A percentile compares a stretch with the other conserved stretches of the same genome.
phyloP scores from a whole-genome alignment of 2,888 invertebrate genomes.

The Mayetiola destructor region DNA sequence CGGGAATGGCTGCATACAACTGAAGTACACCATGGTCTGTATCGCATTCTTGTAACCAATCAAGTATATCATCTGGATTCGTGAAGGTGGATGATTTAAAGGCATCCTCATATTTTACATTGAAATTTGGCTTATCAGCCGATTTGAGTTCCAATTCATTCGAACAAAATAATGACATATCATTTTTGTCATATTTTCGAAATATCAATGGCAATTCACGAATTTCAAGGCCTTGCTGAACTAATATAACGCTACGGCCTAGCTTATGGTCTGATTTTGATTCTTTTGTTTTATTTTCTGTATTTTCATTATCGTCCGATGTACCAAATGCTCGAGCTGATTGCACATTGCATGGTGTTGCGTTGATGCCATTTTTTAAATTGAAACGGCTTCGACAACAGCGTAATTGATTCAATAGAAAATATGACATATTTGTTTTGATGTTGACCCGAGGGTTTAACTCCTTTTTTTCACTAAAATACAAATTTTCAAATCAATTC shows the following conservation, averaged over 20 bases:
- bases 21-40: slow-evolving; percentile 30
- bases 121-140: background rate
- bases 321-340: background rate
- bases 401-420: slow-evolving; percentile 14
- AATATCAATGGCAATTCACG: slow-evolving; percentile 53
- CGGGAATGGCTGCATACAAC: slow-evolving; percentile 35
- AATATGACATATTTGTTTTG: slow-evolving; percentile 16
- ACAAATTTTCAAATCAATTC: no score
- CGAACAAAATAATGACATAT: slow-evolving; percentile 29
- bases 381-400: slow-evolving; percentile 14
- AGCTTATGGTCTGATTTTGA: slow-evolving; percentile 21
- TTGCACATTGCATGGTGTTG: slow-evolving; percentile 1
- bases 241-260: slow-evolving; percentile 39
- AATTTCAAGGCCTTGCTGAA: slow-evolving; percentile 52
- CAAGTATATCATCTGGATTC: slow-evolving; percentile 16
- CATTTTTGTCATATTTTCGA: slow-evolving; percentile 34
- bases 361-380: background rate
- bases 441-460: no score
- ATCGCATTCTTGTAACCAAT: slow-evolving; percentile 27
- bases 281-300: background rate
- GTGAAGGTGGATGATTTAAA: background rate
- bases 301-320: background rate
- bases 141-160: slow-evolving; percentile 7
- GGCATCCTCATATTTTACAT: background rate
- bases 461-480: no score